Conservation (phyloP, 2,888 invertebrate genomes). For the Drosophila ezoana region DNA sequence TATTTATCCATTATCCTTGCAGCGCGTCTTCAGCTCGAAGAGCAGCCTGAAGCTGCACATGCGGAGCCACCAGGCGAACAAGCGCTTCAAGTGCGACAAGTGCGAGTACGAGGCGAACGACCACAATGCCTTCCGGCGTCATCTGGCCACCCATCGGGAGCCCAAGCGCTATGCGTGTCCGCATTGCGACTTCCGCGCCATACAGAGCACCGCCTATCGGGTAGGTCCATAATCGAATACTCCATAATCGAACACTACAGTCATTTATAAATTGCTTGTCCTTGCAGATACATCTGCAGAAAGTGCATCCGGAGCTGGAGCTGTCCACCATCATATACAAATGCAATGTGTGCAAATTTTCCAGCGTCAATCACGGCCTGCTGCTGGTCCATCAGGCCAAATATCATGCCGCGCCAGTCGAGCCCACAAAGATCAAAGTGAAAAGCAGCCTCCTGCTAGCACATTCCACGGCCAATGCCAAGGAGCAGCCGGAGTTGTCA, state of each 20-base stretch:
- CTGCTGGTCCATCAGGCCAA: constrained; percentile 82
- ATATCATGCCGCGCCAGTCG: constrained; percentile 62
- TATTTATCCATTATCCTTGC: neutral
- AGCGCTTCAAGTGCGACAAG: constrained; percentile 89
- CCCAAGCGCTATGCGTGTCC: constrained; percentile 91
- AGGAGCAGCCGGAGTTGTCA: constrained; percentile 12
- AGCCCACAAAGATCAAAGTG: constrained; percentile 81
- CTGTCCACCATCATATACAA: constrained; percentile 86
- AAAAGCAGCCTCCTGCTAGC: constrained; percentile 79
- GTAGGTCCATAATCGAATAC: constrained; percentile 56
- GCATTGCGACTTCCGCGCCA: constrained; percentile 91
- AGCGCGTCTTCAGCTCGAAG: constrained; percentile 82
- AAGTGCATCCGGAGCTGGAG: constrained; percentile 90
- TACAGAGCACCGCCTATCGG: constrained; percentile 92
- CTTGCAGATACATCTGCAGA: constrained; percentile 88
- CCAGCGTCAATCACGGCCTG: constrained; percentile 83
- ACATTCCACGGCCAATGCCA: constrained; percentile 55
- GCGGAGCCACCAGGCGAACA: constrained; percentile 77
- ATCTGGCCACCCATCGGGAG: constrained; percentile 90
- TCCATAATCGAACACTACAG: too few species aligned
- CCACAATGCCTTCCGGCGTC: constrained; percentile 92
- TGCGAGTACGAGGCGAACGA: constrained; percentile 91
- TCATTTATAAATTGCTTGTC: too few species aligned
- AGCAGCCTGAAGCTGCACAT: constrained; percentile 87
- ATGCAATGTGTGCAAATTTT: constrained; percentile 81